phyloP scores from a whole-genome alignment of 2,888 invertebrate genomes.

The Imbricaverruca yamaguchii region DNA sequence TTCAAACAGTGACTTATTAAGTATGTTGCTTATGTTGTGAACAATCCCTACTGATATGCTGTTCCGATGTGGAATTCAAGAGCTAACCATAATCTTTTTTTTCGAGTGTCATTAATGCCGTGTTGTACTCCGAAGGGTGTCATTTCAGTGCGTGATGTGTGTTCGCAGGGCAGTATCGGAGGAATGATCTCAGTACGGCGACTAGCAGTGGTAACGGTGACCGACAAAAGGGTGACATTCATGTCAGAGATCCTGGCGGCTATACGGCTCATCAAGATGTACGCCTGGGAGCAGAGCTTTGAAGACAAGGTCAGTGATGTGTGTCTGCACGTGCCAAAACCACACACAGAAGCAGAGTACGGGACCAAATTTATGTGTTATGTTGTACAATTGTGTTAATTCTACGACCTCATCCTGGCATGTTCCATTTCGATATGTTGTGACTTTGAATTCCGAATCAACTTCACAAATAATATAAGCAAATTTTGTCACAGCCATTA shows the following conservation, averaged over 20 bases:
- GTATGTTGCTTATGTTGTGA: too few species aligned
- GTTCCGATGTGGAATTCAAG: too few species aligned
- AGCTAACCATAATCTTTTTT: too few species aligned
- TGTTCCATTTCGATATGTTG: neutral
- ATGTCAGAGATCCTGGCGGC: slow-evolving; percentile 50
- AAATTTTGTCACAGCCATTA: neutral
- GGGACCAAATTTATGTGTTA: too few species aligned
- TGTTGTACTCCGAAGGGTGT: too few species aligned
- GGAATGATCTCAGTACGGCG: slow-evolving; percentile 37
- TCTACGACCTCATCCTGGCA: neutral
- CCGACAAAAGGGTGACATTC: slow-evolving; percentile 41
- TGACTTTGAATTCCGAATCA: too few species aligned
- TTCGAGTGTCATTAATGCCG: too few species aligned
- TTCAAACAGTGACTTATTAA: too few species aligned
- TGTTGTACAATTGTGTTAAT: too few species aligned
- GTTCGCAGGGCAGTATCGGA: slow-evolving; percentile 38
- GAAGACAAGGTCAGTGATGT: slow-evolving; percentile 39
- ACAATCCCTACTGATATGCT: too few species aligned
- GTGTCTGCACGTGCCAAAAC: neutral
- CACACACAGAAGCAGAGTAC: neutral
- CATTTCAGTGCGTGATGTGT: too few species aligned
- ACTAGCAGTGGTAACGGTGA: slow-evolving; percentile 38
- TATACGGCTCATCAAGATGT: slow-evolving; percentile 50
- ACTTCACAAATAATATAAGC: neutral
- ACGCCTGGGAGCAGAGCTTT: slow-evolving; percentile 51